Evolutionary conservation across 2,888 invertebrate genomes (phyloP).

Genomic region (Lamellibrachia columna): DNA sequence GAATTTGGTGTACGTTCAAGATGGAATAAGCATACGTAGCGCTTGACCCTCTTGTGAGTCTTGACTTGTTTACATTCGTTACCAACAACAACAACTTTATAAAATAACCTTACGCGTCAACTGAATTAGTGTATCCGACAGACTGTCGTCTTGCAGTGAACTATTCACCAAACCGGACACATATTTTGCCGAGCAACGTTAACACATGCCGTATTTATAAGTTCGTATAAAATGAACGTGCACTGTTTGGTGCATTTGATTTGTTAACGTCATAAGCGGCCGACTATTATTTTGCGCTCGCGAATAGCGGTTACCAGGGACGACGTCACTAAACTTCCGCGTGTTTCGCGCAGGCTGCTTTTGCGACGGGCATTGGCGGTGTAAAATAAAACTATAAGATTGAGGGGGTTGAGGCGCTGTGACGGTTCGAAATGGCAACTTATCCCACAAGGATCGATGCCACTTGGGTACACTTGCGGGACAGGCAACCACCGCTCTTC

Average conservation of each 20-base stretch:
- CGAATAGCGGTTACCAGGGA: not conserved
- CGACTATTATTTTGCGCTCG: not conserved
- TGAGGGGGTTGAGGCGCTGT: not conserved
- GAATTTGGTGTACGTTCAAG: not conserved
- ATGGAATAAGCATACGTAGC: not conserved
- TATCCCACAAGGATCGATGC: constrained; percentile 36
- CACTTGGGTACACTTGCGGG: constrained; percentile 33
- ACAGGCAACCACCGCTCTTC: constrained; percentile 40
- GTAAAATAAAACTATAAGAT: not conserved
- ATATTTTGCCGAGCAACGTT: not conserved
- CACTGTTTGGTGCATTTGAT: not conserved
- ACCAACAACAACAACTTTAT: not conserved
- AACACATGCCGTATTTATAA: not conserved
- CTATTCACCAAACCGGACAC: not conserved
- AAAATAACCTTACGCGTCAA: not conserved
- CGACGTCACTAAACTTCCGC: constrained; percentile 9
- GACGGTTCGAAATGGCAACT: not conserved
- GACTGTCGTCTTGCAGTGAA: not conserved
- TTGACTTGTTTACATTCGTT: not conserved
- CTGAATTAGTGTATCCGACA: not conserved
- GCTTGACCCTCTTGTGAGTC: not conserved
- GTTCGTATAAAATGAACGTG: not conserved
- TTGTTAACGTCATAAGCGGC: constrained; percentile 2
- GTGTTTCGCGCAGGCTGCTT: constrained; percentile 11
- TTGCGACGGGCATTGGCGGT: not conserved